Evolutionary conservation across 1,140 invertebrate genomes (phyloP).

Genomic region (Drosophila murphyi): DNA sequence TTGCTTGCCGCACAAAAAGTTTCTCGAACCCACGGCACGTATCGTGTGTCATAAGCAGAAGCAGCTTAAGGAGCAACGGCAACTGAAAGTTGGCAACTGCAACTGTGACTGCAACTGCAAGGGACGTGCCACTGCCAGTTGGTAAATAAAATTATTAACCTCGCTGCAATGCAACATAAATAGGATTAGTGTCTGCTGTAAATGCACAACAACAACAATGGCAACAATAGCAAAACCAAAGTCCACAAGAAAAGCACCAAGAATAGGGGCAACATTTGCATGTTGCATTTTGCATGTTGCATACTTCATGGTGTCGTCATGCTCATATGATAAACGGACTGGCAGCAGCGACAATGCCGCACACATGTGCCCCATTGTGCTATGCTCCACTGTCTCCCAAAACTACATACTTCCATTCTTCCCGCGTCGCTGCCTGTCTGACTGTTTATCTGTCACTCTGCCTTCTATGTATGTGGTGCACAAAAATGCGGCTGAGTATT

Average conservation of each 20-base stretch:
- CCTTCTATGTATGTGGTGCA: constrained; percentile 52
- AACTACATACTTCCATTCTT: background rate
- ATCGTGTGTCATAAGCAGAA: constrained; percentile 78
- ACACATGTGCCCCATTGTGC: constrained; percentile 48
- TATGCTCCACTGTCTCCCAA: background rate
- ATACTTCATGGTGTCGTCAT: constrained; percentile 72
- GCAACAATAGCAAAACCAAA: constrained; percentile 17
- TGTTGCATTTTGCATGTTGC: constrained; percentile 68
- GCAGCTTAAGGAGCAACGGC: constrained; percentile 48
- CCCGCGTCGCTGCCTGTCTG: background rate
- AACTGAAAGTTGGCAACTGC: constrained; percentile 11
- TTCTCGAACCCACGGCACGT: constrained; percentile 65
- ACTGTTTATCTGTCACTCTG: constrained; percentile 20
- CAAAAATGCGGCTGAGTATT: constrained; percentile 76
- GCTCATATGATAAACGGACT: constrained; percentile 74
- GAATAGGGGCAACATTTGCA: constrained; percentile 48
- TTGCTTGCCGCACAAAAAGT: constrained; percentile 37
- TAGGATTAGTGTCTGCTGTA: constrained; percentile 83
- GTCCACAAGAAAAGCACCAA: constrained; percentile 9
- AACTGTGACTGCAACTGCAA: constrained; percentile 41
- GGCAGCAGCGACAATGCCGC: constrained; percentile 64
- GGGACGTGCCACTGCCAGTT: constrained; percentile 57
- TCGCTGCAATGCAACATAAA: constrained; percentile 82
- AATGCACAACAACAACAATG: constrained; percentile 53
- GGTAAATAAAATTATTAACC: constrained; percentile 83